These are phyloP conservation scores for Myripristis jacobus DNA, from an alignment of 2,797 vertebrate species.

Conservation along the genomic window DNA sequence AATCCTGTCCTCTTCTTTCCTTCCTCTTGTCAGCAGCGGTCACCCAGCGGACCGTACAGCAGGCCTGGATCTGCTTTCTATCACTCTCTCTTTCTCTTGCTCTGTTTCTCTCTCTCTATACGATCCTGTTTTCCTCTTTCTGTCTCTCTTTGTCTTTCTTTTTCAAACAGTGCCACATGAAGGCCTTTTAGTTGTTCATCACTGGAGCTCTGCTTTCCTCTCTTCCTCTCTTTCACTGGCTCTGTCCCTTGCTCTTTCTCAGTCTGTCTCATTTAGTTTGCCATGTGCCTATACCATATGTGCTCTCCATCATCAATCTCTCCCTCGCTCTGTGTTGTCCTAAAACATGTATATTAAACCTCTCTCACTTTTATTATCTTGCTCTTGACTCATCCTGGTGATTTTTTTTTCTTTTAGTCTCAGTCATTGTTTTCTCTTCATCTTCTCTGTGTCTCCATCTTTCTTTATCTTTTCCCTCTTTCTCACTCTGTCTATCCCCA, in stretches of 20 bases:
- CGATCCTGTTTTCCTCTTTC: neutral
- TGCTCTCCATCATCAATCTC: neutral
- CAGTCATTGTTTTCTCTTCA: neutral
- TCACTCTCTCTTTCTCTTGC: slow-evolving; percentile 33
- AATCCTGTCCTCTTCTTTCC: slow-evolving; percentile 40
- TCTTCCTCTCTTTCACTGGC: too few relatives aligned
- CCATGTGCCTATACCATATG: too few relatives aligned
- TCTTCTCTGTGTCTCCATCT: neutral
- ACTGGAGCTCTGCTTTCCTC: too few relatives aligned
- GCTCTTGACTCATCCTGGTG: too few relatives aligned
- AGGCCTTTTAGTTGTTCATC: neutral
- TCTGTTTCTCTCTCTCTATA: neutral
- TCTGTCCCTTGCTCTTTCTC: too few relatives aligned
- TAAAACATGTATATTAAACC: too few relatives aligned
- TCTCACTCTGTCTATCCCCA: neutral
- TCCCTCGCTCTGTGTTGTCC: neutral
- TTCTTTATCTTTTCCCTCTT: slow-evolving; percentile 1
- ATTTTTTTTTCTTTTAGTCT: slow-evolving; percentile 1
- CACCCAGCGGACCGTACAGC: slow-evolving; percentile 29
- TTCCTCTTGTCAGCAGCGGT: slow-evolving; percentile 55
- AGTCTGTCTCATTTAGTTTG: too few relatives aligned
- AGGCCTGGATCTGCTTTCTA: slow-evolving; percentile 22
- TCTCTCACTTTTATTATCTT: neutral
- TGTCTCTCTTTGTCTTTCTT: neutral
- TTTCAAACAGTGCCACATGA: neutral